Base-by-base conservation (phyloP, 2,888 invertebrate species). In the Phanerotoma sp. region DNA sequence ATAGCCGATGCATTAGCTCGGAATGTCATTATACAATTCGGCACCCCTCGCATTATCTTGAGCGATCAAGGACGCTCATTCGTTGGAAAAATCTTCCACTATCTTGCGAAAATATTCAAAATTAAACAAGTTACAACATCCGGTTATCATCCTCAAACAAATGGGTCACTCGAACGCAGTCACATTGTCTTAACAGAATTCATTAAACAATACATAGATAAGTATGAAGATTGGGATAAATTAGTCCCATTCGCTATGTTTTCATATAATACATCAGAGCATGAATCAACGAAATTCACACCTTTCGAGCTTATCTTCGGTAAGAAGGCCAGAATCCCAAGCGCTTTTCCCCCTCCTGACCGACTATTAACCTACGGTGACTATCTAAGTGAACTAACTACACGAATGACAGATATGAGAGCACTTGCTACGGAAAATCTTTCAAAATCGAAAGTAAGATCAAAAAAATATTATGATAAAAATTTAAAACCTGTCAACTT, bases 171-270 rank as follows among this genome's bases (percentile, higher is more conserved):
- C n/a, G n/a, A n/a, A n/a, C n/a, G n/a, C n/a, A n/a, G n/a, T n/a
- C n/a, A n/a, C n/a, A n/a, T n/a, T n/a, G n/a, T n/a, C n/a, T n/a
- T n/a, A n/a, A n/a, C n/a, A n/a, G n/a, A n/a, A n/a, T n/a, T n/a
- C n/a, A n/a, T n/a, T n/a, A n/a, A n/a, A n/a, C n/a, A n/a, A n/a
- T n/a, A n/a, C n/a, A n/a, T n/a, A n/a, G n/a, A n/a, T n/a, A n/a
- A n/a, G n/a, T n/a, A n/a, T n/a, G n/a, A n/a, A n/a, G 58, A 58
- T 18, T 62, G 57, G 60, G 54, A 53, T n/a, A 40, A 51, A 15
- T 3, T 56, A 1, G 13, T 60, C 18, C 53, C 50, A 5, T 56
- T 44, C 16, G 53, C 50, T 10, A 54, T 48, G 28, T 47, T 59
- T n/a, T n/a, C n/a, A n/a, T n/a, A n/a, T n/a, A n/a, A n/a, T n/a